A percentile compares a stretch with the other conserved stretches of the same genome.
phyloP scores from a whole-genome alignment of 2,888 invertebrate species.

The Spialia ferax region DNA sequence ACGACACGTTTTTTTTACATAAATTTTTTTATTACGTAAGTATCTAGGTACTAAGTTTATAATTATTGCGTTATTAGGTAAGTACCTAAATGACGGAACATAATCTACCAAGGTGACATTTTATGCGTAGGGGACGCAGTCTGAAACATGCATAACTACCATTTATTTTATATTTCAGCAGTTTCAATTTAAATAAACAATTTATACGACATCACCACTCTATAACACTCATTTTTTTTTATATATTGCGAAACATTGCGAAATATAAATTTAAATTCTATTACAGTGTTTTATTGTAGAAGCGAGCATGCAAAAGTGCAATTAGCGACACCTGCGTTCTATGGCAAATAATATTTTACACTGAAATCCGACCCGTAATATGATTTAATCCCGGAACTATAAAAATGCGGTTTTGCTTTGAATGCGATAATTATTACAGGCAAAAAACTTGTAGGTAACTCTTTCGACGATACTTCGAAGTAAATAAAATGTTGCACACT shows the following conservation, averaged over 20 bases:
- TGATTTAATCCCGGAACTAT: slow-evolving; percentile 16
- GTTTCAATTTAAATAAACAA: not conserved
- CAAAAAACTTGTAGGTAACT: not conserved
- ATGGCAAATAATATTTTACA: slow-evolving; percentile 4
- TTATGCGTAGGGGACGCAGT: no score
- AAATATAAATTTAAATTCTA: slow-evolving; percentile 6
- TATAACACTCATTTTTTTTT: not conserved
- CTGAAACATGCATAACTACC: no score
- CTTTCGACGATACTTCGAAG: no score
- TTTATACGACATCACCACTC: not conserved
- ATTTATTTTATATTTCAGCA: no score
- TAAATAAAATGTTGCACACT: no score
- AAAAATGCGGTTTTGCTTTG: not conserved
- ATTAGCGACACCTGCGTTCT: slow-evolving; percentile 27
- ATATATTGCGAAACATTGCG: not conserved
- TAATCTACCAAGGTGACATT: no score
- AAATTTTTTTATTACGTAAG: no score
- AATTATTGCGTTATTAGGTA: no score
- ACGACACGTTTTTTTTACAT: no score
- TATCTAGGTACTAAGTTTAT: no score
- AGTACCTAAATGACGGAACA: no score
- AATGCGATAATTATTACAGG: not conserved
- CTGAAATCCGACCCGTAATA: slow-evolving; percentile 14
- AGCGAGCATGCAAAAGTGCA: slow-evolving; percentile 29
- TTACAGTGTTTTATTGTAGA: not conserved